These are phyloP conservation scores for Paratrypauchen microcephalus DNA, from an alignment of 2,797 vertebrate species.

Conservation along the genomic window DNA sequence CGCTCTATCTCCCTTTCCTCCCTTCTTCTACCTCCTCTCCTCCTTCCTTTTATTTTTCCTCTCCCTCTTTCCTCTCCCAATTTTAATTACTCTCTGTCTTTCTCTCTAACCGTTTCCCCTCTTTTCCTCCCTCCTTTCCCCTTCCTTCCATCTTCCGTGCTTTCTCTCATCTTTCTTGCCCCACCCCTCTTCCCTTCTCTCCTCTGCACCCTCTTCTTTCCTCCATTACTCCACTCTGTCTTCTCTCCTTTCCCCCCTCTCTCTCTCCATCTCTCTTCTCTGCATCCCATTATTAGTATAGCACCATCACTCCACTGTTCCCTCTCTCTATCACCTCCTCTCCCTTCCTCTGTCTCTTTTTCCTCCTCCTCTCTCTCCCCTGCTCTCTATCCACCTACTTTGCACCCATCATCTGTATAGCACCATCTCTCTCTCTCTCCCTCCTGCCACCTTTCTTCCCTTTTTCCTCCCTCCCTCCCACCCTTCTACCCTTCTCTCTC, in stretches of 20 bases:
- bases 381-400: no score
- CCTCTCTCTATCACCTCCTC: background rate
- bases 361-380: no score
- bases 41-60: conserved; percentile 21
- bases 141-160: no score
- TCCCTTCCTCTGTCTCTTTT: background rate
- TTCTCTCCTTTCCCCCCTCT: background rate
- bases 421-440: background rate
- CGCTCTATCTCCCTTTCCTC: conserved; percentile 30
- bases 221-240: background rate
- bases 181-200: conserved; percentile 3
- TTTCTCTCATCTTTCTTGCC: background rate
- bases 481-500: background rate
- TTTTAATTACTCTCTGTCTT: no score
- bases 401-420: no score
- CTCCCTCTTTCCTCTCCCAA: background rate
- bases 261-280: background rate
- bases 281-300: background rate
- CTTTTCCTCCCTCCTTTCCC: no score
- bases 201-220: background rate
- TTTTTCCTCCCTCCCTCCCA: no score
- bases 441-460: background rate
- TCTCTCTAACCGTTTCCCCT: no score
- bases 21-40: conserved; percentile 25
- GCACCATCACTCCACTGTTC: no score